These are phyloP conservation scores for Zootermopsis nevadensis DNA, from an alignment of 2,888 invertebrate species.

Conservation along the genomic window DNA sequence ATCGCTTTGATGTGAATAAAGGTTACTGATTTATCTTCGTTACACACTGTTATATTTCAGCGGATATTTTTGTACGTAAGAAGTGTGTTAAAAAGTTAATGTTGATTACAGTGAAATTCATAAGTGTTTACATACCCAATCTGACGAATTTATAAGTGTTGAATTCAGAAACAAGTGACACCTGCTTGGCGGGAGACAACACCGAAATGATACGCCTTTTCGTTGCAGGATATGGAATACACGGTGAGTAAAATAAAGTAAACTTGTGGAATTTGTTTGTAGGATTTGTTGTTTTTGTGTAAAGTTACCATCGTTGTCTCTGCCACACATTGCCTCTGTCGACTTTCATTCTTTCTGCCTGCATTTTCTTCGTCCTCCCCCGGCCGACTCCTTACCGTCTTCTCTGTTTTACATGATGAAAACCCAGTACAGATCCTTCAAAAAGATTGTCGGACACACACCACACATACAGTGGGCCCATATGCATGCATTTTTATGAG, in stretches of 20 bases:
- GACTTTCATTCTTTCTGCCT: not conserved
- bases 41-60: not conserved
- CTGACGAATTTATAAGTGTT: not conserved
- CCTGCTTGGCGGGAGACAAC: not conserved
- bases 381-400: not conserved
- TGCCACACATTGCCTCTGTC: not conserved
- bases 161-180: not conserved
- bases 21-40: not conserved
- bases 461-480: not conserved
- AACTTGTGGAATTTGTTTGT: not conserved
- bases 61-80: not conserved
- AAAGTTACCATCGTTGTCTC: not conserved
- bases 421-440: not conserved
- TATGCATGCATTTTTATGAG: not conserved
- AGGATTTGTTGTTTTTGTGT: not conserved
- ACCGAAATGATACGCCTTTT: conserved; percentile 11
- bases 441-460: too few species aligned
- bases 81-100: not conserved
- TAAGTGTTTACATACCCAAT: not conserved
- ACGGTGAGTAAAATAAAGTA: conserved; percentile 36
- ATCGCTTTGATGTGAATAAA: not conserved
- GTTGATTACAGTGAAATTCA: not conserved
- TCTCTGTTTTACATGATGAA: not conserved
- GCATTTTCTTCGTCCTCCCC: not conserved
- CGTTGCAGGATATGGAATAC: conserved; percentile 42